Base-by-base conservation (phyloP, 2,797 vertebrate species). In the Philypnodon macrostomus region DNA sequence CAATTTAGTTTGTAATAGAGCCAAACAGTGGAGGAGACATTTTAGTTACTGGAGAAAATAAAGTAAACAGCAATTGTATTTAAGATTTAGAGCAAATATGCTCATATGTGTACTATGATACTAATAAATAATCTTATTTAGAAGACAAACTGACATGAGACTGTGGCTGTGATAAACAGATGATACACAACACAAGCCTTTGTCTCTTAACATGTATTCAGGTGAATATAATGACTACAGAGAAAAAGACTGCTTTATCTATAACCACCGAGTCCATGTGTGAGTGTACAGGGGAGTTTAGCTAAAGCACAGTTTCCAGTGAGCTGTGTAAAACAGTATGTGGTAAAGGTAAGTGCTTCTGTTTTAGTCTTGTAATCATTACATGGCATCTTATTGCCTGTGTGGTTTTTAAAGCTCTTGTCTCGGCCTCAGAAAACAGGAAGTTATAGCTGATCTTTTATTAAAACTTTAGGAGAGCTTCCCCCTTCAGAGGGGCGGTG, bases 371-470 rank as follows among this genome's bases (percentile, higher is more conserved):
- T 79, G 86, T 89, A 90, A 92, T 91, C 86, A 90, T 90, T 86
- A 88, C 84, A 85, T 85, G 85, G 85, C 85, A 88, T 89, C 84
- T 81, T 80, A 83, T 81, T 85, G 86, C 85, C 88, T 86, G 76
- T 83, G 82, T 86, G 85, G 80, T 82, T 86, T 79, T 79, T 80
- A 85, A 81, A 81, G 67, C 76, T 67, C 70, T 79, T 72, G 77
- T 73, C 75, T 63, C 75, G 57, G 69, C 60, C 77, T 73, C 50
- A 73, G 81, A 88, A 87, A 86, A 88, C 75, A 83, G 77, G 62
- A 81, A 81, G 85, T 87, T 87, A 85, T 86, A 85, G 88, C 84
- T 87, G 88, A 88, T 90, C 89, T 90, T 90, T 90, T 92, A 87
- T 89, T 90, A 88, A 88, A 89, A 89, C 88, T 91, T 91, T 90